A percentile compares a stretch with the other conserved stretches of the same genome.
Evolutionary conservation across 2,888 invertebrate species (phyloP).

Genomic region (Yponomeuta plumbellus): DNA sequence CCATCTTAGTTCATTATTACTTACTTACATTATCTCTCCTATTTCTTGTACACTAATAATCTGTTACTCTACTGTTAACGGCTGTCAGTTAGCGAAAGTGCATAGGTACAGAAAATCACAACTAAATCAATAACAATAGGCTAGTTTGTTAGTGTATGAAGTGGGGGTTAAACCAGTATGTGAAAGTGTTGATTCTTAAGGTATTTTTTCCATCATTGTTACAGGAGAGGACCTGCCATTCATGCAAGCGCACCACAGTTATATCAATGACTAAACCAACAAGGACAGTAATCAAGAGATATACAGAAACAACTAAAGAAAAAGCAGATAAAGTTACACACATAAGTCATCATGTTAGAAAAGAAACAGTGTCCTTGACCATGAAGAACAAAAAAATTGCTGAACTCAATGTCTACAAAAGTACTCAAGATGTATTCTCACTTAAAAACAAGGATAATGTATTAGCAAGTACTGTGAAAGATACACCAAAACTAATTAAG

Average conservation of each 20-base stretch:
- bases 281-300: conserved; percentile 22
- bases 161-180: too few relatives aligned
- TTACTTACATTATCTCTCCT: too few relatives aligned
- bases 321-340: conserved; percentile 8
- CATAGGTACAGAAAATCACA: conserved; percentile 27
- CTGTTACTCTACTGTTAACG: too few relatives aligned
- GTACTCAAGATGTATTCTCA: conserved; percentile 54
- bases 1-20: too few relatives aligned
- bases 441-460: conserved; percentile 51
- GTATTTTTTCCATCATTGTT: conserved; percentile 26
- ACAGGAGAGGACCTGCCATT: conserved; percentile 53
- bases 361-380: conserved; percentile 16
- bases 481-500: conserved; percentile 48
- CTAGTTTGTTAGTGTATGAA: conserved; percentile 8
- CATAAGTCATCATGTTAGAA: background rate
- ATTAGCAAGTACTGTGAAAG: conserved; percentile 34
- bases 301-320: conserved; percentile 9
- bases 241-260: conserved; percentile 45
- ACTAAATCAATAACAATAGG: too few relatives aligned
- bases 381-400: background rate
- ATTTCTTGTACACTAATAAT: too few relatives aligned
- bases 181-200: background rate
- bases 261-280: conserved; percentile 38
- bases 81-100: conserved; percentile 21
- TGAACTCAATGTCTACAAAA: conserved; percentile 49